Evolutionary conservation across 2,113 vertebrate species (phyloP), one percentile per base, ranked within the genome.

Genomic region (Colistium nudipinnis): DNA sequence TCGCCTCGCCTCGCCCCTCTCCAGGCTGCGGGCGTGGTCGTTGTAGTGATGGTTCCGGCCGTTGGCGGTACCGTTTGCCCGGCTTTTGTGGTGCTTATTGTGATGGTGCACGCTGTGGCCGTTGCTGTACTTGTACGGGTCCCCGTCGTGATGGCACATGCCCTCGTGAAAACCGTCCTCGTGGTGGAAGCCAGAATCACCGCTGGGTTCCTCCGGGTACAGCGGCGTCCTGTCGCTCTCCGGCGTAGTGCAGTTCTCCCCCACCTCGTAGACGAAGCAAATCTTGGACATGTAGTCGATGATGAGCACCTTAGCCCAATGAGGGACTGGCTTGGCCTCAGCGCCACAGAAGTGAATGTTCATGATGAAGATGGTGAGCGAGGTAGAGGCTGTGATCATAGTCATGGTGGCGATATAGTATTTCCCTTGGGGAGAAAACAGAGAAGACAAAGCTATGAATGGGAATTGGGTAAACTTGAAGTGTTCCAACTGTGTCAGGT

Each of bases 321-420:
- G 93, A 6, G 98, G 98, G 59, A 99, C 96, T 0, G 98, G 96
- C 74, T 94, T 96, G 72, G 98, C 97, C 88, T 98, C 98, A 0
- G 96, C 94, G 19, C 98, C 97, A 14, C 97, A 99, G 54, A 97
- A 97, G 80, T 99, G 98, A 70, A 99, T 95, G 56, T 99, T 99
- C 98, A 99, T 99, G 71, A 99, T 97, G 83, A 99, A 98, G 81
- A 99, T 99, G 1, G 98, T 99, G 87, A 99, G 28, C 1, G 97
- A 96, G 0, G 98, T 98, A 47, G 98, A 99, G 17, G 97, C 98
- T n/a, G 98, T 99, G 86, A 98, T 97, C 94, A 99, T 94, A 4
- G 95, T 98, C 98, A 98, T 99, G 0, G 97, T 99, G 64, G 96
- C 98, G 59, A 99, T 99, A 85, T 99, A 99, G 87, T 99, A 99